Percentiles rank a stretch among this genome's conserved stretches.
phyloP scores from a whole-genome alignment of 2,888 invertebrate species.

The Cistogaster globosa region DNA sequence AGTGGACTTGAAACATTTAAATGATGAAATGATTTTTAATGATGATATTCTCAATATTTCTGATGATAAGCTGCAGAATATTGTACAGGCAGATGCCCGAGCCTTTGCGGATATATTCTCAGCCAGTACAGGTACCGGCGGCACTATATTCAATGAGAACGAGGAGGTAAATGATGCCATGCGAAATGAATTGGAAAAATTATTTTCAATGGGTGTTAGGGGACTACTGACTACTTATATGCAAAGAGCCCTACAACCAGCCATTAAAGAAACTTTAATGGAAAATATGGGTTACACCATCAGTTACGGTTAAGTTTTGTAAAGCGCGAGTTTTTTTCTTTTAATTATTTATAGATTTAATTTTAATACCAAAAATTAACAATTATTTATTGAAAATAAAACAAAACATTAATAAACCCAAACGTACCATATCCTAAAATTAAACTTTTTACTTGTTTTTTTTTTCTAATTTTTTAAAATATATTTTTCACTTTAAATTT shows the following conservation, averaged over 20 bases:
- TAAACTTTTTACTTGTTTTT: not conserved
- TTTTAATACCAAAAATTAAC: constrained; percentile 35
- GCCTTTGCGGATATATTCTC: constrained; percentile 80
- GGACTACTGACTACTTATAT: constrained; percentile 91
- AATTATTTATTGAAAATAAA: constrained; percentile 52
- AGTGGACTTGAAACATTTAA: constrained; percentile 17
- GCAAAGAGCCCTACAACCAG: constrained; percentile 92
- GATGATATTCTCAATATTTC: constrained; percentile 79
- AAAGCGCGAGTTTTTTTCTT: not conserved
- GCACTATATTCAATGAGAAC: constrained; percentile 74
- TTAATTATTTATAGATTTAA: constrained; percentile 44
- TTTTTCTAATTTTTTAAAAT: not conserved
- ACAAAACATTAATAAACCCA: constrained; percentile 6
- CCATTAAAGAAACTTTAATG: constrained; percentile 93
- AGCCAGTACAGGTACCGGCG: constrained; percentile 40
- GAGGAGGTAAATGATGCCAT: constrained; percentile 87
- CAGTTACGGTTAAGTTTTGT: constrained; percentile 87
- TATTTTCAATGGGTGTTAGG: constrained; percentile 92
- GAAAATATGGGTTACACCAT: constrained; percentile 93
- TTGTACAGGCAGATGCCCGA: constrained; percentile 80
- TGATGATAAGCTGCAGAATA: constrained; percentile 77
- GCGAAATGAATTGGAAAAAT: constrained; percentile 92
- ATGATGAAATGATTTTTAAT: constrained; percentile 78
- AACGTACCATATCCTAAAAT: constrained; percentile 35
- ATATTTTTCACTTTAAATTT: constrained; percentile 16